Evolutionary conservation across 2,888 invertebrate genomes (phyloP).

Genomic region (Acronicta aceris): DNA sequence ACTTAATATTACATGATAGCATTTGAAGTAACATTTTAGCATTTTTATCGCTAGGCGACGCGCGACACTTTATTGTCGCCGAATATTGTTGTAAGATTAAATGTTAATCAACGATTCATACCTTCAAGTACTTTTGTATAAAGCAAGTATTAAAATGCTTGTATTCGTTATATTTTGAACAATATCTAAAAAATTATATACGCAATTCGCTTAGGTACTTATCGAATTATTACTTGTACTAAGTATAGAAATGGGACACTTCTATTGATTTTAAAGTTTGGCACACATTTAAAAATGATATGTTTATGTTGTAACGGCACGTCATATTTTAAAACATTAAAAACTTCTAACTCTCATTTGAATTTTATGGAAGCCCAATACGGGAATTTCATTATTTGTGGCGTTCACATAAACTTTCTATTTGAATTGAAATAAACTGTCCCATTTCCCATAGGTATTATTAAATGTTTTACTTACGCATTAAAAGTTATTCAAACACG

Average conservation of each 20-base stretch:
- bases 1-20: constrained; percentile 32
- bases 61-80: constrained; percentile 10
- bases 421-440: constrained; percentile 52
- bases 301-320: constrained; percentile 62
- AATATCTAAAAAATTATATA: constrained; percentile 34
- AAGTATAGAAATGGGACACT: constrained; percentile 73
- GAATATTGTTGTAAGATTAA: constrained; percentile 26
- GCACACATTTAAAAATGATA: constrained; percentile 78
- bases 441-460: constrained; percentile 70
- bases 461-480: constrained; percentile 50
- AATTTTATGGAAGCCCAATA: constrained; percentile 63
- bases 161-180: constrained; percentile 60
- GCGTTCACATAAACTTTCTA: constrained; percentile 49
- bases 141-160: constrained; percentile 46
- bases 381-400: constrained; percentile 33
- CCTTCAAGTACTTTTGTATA: constrained; percentile 10
- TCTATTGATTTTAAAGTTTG: constrained; percentile 71
- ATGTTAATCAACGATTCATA: too few relatives aligned
- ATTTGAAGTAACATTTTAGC: constrained; percentile 26
- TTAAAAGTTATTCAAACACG: constrained; percentile 61
- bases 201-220: constrained; percentile 45
- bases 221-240: constrained; percentile 50
- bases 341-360: constrained; percentile 43
- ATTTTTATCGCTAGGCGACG: constrained; percentile 27
- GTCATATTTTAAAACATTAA: constrained; percentile 14